Evolutionary conservation across 2,888 invertebrate genomes (phyloP), one percentile per base, ranked within the genome.

Genomic region (Hanleya hanleyi): DNA sequence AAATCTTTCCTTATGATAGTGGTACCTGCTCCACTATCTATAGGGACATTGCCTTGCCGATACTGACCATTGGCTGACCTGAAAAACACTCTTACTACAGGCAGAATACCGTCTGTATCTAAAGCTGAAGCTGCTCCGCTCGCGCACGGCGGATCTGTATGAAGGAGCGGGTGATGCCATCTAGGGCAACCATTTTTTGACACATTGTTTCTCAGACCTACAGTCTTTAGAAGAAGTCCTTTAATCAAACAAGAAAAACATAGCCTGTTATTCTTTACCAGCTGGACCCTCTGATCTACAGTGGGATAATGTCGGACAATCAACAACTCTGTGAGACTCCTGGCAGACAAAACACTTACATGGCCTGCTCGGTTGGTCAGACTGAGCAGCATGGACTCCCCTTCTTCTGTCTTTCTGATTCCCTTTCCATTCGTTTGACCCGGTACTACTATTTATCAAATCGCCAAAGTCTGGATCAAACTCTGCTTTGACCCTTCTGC

Each of bases 381-480:
- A 12, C 57, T 57, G 57, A 9, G 57, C 26, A 22, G 12, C 9
- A 22, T 18, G 57, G 57, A 57, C 29, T 29, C 22, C 57, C 57
- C n/a, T n/a, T n/a, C 22, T 57, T 57, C 57, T 9, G n/a, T 7
- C 9, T 12, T 41, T 41, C 9, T 41, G 41, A 41, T 12, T 12
- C 18, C 41, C 41, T 41, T 41, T 41, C 9, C 9, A 41, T 12
- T 41, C 41, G 41, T 41, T 9, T 41, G 41, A 41, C 41, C 41
- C 41, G 9, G 9, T 41, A 41, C 18, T 41, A 12, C 9, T 41
- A 41, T 18, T 41, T 41, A 41, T 18, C 41, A 70, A 5, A 35
- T 71, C 71, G 18, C 71, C 66, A 51, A 68, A 72, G 18, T 72
- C 72, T 33, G 62, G 72, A 18, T 72, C 72, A 62, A 68, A 72